Evolutionary conservation across 2,888 invertebrate genomes (phyloP).

Genomic region (Argyra leucocephala): DNA sequence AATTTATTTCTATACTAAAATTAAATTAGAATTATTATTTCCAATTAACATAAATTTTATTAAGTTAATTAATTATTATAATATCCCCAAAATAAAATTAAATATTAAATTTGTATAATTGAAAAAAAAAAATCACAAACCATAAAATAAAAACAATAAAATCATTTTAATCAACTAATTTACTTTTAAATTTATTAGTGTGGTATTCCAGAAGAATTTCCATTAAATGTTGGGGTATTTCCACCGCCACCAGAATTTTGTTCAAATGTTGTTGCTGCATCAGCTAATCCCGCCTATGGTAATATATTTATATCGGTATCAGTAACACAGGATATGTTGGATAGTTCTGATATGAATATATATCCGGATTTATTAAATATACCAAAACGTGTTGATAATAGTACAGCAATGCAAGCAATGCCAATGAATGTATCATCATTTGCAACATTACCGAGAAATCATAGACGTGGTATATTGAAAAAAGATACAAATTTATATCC

Average conservation of each 20-base stretch:
- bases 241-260: conserved; percentile 54
- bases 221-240: conserved; percentile 45
- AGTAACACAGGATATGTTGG: conserved; percentile 59
- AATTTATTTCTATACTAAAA: too few relatives aligned
- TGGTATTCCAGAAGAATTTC: conserved; percentile 42
- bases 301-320: conserved; percentile 80
- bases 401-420: conserved; percentile 19
- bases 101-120: too few relatives aligned
- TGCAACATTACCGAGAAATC: conserved; percentile 45
- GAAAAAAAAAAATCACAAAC: too few relatives aligned
- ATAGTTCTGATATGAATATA: conserved; percentile 54
- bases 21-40: too few relatives aligned
- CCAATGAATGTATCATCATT: conserved; percentile 41
- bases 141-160: too few relatives aligned
- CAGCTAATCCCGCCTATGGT: conserved; percentile 38
- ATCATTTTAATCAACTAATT: too few relatives aligned
- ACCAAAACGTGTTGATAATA: conserved; percentile 47
- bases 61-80: too few relatives aligned
- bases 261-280: conserved; percentile 37
- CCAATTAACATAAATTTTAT: too few relatives aligned
- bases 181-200: background rate
- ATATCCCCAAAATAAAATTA: too few relatives aligned
- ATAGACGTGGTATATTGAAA: conserved; percentile 41
- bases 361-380: conserved; percentile 74
- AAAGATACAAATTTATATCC: conserved; percentile 41